phyloP scores from a whole-genome alignment of 2,113 vertebrate genomes.

The Elanoides forficatus region DNA sequence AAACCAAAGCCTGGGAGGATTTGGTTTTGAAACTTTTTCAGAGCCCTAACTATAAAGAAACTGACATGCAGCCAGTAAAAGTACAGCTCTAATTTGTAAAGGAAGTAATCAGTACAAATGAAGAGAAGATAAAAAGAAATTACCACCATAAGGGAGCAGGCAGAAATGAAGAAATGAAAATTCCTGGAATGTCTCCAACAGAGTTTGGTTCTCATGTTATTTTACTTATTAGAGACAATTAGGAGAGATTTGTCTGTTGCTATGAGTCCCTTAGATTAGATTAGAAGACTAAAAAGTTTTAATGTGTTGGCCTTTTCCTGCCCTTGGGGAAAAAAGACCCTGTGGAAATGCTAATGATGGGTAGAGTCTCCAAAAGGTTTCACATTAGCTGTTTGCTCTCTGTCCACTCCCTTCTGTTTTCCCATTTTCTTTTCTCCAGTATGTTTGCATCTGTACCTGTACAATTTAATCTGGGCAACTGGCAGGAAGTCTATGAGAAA shows the following conservation, averaged over 20 bases:
- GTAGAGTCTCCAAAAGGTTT: neutral
- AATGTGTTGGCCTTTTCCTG: neutral
- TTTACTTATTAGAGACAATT: conserved; percentile 30
- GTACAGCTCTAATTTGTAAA: neutral
- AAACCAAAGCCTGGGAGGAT: neutral
- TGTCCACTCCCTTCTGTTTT: neutral
- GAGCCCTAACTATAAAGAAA: neutral
- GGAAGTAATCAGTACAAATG: conserved; percentile 31
- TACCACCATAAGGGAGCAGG: neutral
- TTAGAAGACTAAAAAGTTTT: conserved; percentile 14
- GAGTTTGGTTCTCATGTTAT: conserved; percentile 6
- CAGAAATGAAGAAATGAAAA: conserved; percentile 21
- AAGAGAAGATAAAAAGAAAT: conserved; percentile 49
- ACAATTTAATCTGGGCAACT: neutral
- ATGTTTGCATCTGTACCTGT: neutral
- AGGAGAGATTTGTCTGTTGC: neutral
- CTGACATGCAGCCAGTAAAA: neutral
- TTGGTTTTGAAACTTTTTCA: neutral
- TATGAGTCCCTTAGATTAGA: conserved; percentile 13
- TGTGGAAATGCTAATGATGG: neutral
- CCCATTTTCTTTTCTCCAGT: neutral
- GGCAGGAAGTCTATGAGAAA: neutral
- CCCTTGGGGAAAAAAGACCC: neutral
- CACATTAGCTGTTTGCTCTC: neutral
- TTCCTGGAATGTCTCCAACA: conserved; percentile 2